These are phyloP conservation scores for Gallinago solitaria DNA, from an alignment of 2,797 vertebrate genomes.

Conservation along the genomic window DNA sequence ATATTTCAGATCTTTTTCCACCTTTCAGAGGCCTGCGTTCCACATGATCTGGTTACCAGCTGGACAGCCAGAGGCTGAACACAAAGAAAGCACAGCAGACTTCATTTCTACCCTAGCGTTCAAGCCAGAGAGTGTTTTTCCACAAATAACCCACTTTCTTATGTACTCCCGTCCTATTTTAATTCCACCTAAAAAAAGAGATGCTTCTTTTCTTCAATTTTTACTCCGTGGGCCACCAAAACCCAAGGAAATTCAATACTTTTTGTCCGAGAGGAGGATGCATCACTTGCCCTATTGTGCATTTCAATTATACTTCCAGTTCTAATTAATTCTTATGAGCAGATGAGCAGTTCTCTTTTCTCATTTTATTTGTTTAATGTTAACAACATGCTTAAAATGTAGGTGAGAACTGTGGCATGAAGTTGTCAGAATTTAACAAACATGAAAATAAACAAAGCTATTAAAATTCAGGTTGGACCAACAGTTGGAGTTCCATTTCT, in stretches of 20 bases:
- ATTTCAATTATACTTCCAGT: neutral
- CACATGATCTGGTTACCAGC: conserved; percentile 70
- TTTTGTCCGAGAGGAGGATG: neutral
- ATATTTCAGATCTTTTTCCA: conserved; percentile 66
- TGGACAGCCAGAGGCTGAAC: conserved; percentile 64
- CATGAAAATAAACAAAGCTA: neutral
- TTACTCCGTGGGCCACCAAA: fast-evolving
- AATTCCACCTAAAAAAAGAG: neutral
- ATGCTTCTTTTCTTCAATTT: neutral
- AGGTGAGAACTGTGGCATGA: neutral
- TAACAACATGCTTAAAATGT: neutral
- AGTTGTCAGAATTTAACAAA: neutral
- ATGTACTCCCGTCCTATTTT: neutral
- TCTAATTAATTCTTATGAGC: neutral
- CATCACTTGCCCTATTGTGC: neutral
- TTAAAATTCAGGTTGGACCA: neutral
- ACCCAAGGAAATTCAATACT: neutral
- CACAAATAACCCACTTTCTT: conserved; percentile 4
- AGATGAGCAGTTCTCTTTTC: neutral
- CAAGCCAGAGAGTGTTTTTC: neutral
- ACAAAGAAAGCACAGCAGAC: conserved; percentile 40
- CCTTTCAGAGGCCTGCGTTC: conserved; percentile 46
- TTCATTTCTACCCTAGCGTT: neutral
- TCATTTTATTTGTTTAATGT: neutral
- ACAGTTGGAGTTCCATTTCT: neutral